These are phyloP conservation scores for Scelioninae gen. 1 DNA, from an alignment of 2,888 invertebrate species.

Conservation along the genomic window DNA sequence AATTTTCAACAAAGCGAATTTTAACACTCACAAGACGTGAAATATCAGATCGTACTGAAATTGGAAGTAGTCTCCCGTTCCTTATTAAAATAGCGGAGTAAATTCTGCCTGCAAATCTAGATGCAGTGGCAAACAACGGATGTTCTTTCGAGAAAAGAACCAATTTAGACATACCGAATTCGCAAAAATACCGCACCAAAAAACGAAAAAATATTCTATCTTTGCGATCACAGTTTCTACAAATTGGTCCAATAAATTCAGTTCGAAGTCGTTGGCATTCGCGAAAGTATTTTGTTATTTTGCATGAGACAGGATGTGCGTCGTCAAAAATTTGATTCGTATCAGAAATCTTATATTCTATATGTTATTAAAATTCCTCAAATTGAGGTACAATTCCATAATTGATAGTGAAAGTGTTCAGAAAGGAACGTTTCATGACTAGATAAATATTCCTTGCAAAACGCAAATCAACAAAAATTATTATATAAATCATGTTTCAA, in stretches of 20 bases:
- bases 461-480: too few species aligned
- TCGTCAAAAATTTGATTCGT: conserved; percentile 58
- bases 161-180: conserved; percentile 80
- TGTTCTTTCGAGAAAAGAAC: conserved; percentile 72
- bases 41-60: conserved; percentile 73
- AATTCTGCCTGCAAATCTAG: conserved; percentile 76
- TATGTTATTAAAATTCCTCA: conserved; percentile 61
- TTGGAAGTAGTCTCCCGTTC: conserved; percentile 74
- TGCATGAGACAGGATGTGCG: conserved; percentile 55
- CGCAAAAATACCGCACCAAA: conserved; percentile 71
- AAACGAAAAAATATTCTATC: conserved; percentile 70
- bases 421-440: neutral
- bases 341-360: conserved; percentile 51
- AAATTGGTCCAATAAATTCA: conserved; percentile 78
- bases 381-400: conserved; percentile 29
- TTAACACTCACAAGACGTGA: conserved; percentile 51
- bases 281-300: conserved; percentile 66
- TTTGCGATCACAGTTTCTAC: conserved; percentile 75
- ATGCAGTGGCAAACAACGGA: conserved; percentile 75
- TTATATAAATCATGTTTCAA: too few species aligned
- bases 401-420: conserved; percentile 38
- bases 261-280: conserved; percentile 64
- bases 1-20: conserved; percentile 65
- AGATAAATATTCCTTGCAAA: too few species aligned
- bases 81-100: conserved; percentile 78